Evolutionary conservation across 2,797 vertebrate genomes (phyloP), one percentile per base, ranked within the genome.

Genomic region (Amphiprion clarkii): DNA sequence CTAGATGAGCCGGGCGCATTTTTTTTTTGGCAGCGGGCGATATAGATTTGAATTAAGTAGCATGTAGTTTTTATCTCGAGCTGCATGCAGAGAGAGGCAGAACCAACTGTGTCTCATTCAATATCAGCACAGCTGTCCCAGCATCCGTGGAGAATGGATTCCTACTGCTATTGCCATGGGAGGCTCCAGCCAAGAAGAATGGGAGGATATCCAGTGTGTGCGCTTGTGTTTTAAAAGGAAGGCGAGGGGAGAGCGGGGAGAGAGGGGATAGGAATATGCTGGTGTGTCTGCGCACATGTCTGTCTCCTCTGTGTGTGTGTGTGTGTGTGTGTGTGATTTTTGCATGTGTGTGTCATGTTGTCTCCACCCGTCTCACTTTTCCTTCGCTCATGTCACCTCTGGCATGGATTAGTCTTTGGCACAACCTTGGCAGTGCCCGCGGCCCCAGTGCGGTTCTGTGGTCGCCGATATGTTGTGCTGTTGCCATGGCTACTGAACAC

Each of bases 61-160:
- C 92, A 89, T 94, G 92, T 93, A 88, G 91, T 90, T 90, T 92
- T 93, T 94, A 94, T 94, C 92, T 93, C 67, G 27, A 71, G 86
- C 89, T 66, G 86, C 91, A 92, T 83, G 87, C 88, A 89, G 90
- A 88, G 82, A 88, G 87, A 89, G 88, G 88, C 90, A 90, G 86
- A 90, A 93, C 87, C 87, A 75, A 92, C 92, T 90, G 87, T 48
- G 88, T 89, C 91, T 91, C 89, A 89, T 94, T 94, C 89, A 90
- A 52, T 92, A 94, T 94, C 92, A 82, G 92, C 94, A 93, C 94
- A 95, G 93, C 95, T 94, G 93, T 94, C 94, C 91, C 91, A 93
- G 93, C 88, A 90, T 94, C 93, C 92, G 88, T 94, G 94, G 94
- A 95, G 94, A 95, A 96, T 95, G 93, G 93, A 95, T 94, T 96